Evolutionary conservation across 2,888 invertebrate genomes (phyloP).

Genomic region (Drosophila affinis): DNA sequence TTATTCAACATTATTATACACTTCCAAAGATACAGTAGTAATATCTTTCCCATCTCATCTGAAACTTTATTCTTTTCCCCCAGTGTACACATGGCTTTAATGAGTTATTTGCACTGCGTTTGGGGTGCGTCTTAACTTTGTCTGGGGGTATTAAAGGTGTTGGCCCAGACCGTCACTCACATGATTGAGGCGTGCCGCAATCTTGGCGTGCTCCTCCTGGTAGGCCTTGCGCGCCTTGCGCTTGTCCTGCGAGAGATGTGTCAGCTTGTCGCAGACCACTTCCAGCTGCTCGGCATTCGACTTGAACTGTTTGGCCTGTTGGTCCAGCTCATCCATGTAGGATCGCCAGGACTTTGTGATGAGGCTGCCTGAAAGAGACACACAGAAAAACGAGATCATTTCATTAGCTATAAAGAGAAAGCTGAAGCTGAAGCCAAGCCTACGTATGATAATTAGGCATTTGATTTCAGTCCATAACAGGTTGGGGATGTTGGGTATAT

Average conservation of each 20-base stretch:
- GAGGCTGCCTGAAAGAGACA: slow-evolving; percentile 85
- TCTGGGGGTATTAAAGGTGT: slow-evolving; percentile 8
- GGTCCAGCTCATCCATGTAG: slow-evolving; percentile 95
- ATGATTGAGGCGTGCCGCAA: slow-evolving; percentile 91
- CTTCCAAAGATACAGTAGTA: no score
- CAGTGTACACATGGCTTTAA: slow-evolving; percentile 12
- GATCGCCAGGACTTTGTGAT: slow-evolving; percentile 91
- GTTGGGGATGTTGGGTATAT: background rate
- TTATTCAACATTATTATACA: no score
- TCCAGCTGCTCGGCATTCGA: slow-evolving; percentile 94
- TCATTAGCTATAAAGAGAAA: background rate
- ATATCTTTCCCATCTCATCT: no score
- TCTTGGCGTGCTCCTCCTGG: slow-evolving; percentile 94
- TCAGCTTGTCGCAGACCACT: slow-evolving; percentile 92
- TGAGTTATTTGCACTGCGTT: slow-evolving; percentile 13
- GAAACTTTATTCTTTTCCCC: background rate
- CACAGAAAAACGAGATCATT: background rate
- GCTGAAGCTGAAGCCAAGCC: background rate
- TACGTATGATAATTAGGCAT: background rate
- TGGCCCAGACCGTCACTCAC: slow-evolving; percentile 84
- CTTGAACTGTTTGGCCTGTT: slow-evolving; percentile 91
- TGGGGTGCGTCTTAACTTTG: slow-evolving; percentile 29
- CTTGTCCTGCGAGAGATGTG: slow-evolving; percentile 92
- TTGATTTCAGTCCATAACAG: background rate
- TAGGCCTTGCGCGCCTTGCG: slow-evolving; percentile 93